A percentile compares a stretch with the other conserved stretches of the same genome.
Evolutionary conservation across 2,113 vertebrate genomes (phyloP).

Genomic region (Chloebia gouldiae): DNA sequence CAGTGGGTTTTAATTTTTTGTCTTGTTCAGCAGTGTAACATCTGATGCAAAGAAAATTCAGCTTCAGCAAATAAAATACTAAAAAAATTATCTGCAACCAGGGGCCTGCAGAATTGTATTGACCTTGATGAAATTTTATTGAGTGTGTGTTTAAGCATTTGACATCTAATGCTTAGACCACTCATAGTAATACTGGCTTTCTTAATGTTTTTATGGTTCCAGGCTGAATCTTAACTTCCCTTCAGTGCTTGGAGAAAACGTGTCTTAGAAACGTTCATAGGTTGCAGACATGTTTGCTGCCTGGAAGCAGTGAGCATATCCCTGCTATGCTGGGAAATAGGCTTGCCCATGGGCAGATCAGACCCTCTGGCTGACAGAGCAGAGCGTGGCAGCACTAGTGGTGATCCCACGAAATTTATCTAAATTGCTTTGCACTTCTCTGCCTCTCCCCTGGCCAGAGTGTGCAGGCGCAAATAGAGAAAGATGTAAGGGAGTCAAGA

Average conservation of each 20-base stretch:
- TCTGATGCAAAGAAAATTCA: not conserved
- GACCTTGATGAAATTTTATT: not conserved
- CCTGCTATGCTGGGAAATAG: not conserved
- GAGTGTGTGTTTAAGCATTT: not conserved
- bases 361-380: fast-evolving
- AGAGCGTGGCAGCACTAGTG: fast-evolving
- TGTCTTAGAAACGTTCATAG: not conserved
- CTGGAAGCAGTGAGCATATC: not conserved
- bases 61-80: not conserved
- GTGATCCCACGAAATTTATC: not conserved
- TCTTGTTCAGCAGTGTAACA: not conserved
- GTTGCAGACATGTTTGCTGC: not conserved
- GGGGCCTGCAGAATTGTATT: not conserved
- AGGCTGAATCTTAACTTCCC: not conserved
- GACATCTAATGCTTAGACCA: not conserved
- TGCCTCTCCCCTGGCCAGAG: not conserved
- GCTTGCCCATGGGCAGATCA: not conserved
- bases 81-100: not conserved
- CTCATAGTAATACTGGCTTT: not conserved
- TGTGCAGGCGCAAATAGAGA: not conserved
- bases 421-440: not conserved
- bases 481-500: not conserved
- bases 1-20: not conserved
- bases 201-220: not conserved
- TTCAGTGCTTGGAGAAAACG: not conserved